These are phyloP conservation scores for Erpobdella octoculata DNA, from an alignment of 2,888 invertebrate species.

Conservation along the genomic window DNA sequence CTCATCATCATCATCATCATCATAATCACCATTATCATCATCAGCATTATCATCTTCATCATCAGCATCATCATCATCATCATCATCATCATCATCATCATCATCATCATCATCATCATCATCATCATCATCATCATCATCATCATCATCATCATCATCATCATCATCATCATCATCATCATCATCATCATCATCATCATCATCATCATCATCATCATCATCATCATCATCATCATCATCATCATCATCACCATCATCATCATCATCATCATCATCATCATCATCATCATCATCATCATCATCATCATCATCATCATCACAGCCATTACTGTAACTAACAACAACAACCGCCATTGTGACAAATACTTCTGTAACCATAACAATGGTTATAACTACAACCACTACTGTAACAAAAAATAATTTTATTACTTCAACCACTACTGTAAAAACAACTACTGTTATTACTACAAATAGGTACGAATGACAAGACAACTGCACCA, in stretches of 20 bases:
- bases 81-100: conserved; percentile 26
- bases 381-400: too few relatives aligned
- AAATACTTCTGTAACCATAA: too few relatives aligned
- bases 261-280: conserved; percentile 23
- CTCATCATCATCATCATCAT: too few relatives aligned
- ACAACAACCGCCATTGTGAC: too few relatives aligned
- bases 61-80: too few relatives aligned
- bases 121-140: conserved; percentile 26
- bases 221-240: conserved; percentile 4
- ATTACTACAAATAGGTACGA: neutral
- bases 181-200: conserved; percentile 18
- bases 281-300: conserved; percentile 19
- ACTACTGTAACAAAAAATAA: neutral
- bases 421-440: neutral
- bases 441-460: neutral
- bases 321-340: too few relatives aligned
- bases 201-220: neutral
- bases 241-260: conserved; percentile 9
- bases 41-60: too few relatives aligned
- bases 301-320: conserved; percentile 13
- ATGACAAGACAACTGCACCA: neutral
- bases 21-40: too few relatives aligned
- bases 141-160: conserved; percentile 26
- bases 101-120: conserved; percentile 26
- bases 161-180: conserved; percentile 26